Evolutionary conservation across 2,113 vertebrate genomes (phyloP).

Genomic region (Nicator chloris): DNA sequence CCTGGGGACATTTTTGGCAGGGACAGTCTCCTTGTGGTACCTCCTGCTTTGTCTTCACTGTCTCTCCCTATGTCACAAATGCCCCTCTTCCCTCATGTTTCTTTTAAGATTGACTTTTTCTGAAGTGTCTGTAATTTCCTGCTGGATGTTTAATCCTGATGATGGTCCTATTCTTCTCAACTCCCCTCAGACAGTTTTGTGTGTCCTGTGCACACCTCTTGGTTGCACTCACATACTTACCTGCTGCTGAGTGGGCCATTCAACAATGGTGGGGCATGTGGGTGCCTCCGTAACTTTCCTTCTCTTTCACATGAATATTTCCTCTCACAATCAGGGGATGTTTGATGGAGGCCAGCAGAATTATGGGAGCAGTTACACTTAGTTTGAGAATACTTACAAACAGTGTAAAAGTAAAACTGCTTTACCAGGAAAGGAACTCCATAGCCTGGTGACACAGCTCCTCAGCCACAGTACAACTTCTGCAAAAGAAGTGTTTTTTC

Average conservation of each 20-base stretch:
- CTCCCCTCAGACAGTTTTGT: neutral
- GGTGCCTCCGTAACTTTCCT: neutral
- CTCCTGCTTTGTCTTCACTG: neutral
- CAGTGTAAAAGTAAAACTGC: neutral
- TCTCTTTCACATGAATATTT: neutral
- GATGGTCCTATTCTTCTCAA: neutral
- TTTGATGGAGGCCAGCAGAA: neutral
- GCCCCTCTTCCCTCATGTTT: neutral
- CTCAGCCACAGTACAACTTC: neutral
- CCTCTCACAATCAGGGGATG: neutral
- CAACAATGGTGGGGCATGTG: fast-evolving
- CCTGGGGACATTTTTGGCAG: fast-evolving
- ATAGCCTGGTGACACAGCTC: fast-evolving
- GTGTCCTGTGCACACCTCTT: fast-evolving
- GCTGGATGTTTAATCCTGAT: neutral
- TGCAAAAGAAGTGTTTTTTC: neutral
- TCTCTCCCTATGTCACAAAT: neutral
- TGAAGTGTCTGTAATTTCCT: neutral
- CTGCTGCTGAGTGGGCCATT: neutral
- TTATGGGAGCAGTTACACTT: neutral
- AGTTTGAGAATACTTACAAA: neutral
- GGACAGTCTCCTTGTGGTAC: neutral
- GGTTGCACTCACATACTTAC: neutral
- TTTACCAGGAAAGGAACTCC: neutral
- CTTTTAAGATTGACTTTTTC: neutral